These are phyloP conservation scores for Saccopteryx leptura DNA, from an alignment of 2,113 vertebrate species.

Conservation along the genomic window DNA sequence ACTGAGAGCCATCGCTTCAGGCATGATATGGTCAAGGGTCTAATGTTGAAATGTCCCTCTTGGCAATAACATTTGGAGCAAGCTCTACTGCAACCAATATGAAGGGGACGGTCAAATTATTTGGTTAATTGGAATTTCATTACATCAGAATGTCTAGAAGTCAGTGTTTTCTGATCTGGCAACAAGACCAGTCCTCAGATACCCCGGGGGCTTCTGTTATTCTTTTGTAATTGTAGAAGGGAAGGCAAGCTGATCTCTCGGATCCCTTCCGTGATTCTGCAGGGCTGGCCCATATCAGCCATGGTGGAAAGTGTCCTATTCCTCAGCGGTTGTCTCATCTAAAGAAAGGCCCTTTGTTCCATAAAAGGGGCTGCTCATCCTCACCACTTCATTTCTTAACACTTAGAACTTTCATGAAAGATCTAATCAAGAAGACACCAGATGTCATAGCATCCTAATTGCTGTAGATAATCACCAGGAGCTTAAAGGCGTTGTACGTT, in stretches of 20 bases:
- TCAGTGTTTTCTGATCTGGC: slow-evolving; percentile 23
- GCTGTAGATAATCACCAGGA: slow-evolving; percentile 59
- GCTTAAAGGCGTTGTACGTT: slow-evolving; percentile 46
- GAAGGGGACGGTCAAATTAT: slow-evolving; percentile 34
- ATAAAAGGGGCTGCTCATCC: slow-evolving; percentile 4
- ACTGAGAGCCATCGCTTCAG: neutral
- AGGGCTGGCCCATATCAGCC: neutral
- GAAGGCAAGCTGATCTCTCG: neutral
- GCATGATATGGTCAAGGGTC: neutral
- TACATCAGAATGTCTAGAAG: neutral
- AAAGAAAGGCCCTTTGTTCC: slow-evolving; percentile 49
- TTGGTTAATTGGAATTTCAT: slow-evolving; percentile 23
- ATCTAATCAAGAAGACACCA: slow-evolving; percentile 77
- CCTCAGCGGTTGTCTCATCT: neutral
- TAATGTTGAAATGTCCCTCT: neutral
- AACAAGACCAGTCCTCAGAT: neutral
- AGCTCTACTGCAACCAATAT: neutral
- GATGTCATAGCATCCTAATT: slow-evolving; percentile 51
- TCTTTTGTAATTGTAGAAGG: neutral
- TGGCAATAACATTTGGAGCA: neutral
- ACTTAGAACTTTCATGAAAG: slow-evolving; percentile 61
- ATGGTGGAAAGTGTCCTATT: neutral
- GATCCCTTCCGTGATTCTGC: neutral
- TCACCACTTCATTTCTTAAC: slow-evolving; percentile 70
- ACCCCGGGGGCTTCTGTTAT: neutral